Percentiles rank a stretch among this genome's conserved stretches.
Evolutionary conservation across 2,888 invertebrate genomes (phyloP).

Genomic region (Drosophila mulleri): DNA sequence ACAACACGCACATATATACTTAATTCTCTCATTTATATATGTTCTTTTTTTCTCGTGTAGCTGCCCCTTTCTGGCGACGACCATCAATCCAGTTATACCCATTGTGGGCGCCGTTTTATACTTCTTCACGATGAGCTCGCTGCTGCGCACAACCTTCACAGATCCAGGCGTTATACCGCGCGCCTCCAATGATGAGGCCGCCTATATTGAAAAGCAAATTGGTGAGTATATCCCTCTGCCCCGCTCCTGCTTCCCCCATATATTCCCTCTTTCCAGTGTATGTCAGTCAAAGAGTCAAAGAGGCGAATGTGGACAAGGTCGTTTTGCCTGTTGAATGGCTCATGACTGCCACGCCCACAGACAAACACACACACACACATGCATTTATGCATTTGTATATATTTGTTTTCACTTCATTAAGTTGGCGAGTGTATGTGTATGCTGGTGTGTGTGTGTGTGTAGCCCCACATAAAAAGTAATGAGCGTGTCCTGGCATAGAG

Average conservation of each 20-base stretch:
- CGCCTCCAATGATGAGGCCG: constrained; percentile 94
- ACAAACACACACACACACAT: constrained; percentile 10
- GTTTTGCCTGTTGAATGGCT: constrained; percentile 74
- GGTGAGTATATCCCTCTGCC: constrained; percentile 86
- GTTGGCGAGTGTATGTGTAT: constrained; percentile 48
- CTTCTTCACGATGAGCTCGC: constrained; percentile 96
- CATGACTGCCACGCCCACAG: constrained; percentile 32
- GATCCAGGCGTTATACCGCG: constrained; percentile 97
- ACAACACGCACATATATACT: neutral
- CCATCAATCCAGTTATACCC: constrained; percentile 95
- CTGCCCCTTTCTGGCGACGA: constrained; percentile 95
- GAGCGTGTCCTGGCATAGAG: constrained; percentile 78
- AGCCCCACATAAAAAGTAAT: constrained; percentile 73
- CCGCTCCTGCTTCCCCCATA: neutral
- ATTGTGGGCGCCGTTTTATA: constrained; percentile 95
- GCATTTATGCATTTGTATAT: constrained; percentile 53
- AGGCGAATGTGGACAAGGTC: constrained; percentile 68
- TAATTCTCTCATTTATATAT: constrained; percentile 35
- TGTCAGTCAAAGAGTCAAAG: constrained; percentile 48
- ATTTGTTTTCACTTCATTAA: constrained; percentile 78
- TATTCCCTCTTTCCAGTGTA: neutral
- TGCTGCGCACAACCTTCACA: constrained; percentile 96
- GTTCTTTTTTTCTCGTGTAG: constrained; percentile 85
- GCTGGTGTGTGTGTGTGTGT: constrained; percentile 22
- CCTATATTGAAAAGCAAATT: constrained; percentile 95